These are phyloP conservation scores for Molossus alvarezi DNA, from an alignment of 2,797 vertebrate genomes.

Conservation along the genomic window DNA sequence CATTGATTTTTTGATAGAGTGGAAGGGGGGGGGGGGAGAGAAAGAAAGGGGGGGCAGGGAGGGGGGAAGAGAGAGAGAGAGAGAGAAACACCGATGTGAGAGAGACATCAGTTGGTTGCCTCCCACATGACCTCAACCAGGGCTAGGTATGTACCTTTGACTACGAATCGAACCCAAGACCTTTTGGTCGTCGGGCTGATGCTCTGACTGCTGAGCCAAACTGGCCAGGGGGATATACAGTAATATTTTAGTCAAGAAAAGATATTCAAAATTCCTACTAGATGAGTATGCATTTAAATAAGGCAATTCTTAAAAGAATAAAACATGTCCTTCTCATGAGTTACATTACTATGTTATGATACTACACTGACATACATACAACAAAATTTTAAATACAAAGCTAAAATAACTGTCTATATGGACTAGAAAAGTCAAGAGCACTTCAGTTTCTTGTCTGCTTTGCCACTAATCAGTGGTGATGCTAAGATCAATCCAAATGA, in stretches of 20 bases:
- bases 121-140: no score
- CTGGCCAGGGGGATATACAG: background rate
- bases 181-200: no score
- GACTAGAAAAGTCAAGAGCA: background rate
- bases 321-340: background rate
- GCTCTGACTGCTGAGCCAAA: no score
- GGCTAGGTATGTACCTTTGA: no score
- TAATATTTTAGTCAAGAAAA: background rate
- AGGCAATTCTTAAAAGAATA: slow-evolving; percentile 61
- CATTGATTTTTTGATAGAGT: no score
- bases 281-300: background rate
- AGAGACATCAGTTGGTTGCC: no score
- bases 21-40: no score
- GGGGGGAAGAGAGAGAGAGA: no score
- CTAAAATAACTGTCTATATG: background rate
- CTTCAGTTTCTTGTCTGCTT: slow-evolving; percentile 25
- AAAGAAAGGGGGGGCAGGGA: no score
- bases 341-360: slow-evolving; percentile 16
- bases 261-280: background rate
- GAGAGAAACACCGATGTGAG: no score
- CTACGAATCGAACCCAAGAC: no score
- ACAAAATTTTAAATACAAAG: slow-evolving; percentile 37
- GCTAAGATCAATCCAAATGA: background rate
- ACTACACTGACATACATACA: background rate
- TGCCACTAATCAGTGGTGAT: slow-evolving; percentile 1